Evolutionary conservation across 92 coral and sea anemone species (phyloP).

Genomic region (Pocillopora meandrina): DNA sequence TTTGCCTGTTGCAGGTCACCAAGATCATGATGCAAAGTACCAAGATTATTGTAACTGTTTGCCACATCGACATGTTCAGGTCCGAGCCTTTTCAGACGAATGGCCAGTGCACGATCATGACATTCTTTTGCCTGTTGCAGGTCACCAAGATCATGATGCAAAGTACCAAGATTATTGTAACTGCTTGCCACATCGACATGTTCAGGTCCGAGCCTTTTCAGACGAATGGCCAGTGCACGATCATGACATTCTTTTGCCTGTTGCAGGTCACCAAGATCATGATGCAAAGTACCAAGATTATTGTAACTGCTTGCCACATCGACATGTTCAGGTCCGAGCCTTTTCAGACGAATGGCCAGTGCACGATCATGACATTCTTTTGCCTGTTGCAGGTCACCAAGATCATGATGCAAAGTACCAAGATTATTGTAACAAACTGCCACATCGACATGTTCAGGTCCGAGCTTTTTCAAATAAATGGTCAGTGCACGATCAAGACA

Average conservation of each 20-base stretch:
- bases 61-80: background rate
- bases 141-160: background rate
- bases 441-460: background rate
- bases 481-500: too few relatives aligned
- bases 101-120: background rate
- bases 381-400: constrained; percentile 20
- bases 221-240: too few relatives aligned
- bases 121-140: constrained; percentile 19
- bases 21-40: too few relatives aligned
- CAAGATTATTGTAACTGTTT: background rate
- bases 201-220: too few relatives aligned
- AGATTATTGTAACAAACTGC: background rate
- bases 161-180: background rate
- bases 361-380: constrained; percentile 3
- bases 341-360: background rate
- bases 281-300: background rate
- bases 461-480: too few relatives aligned
- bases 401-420: fast-evolving
- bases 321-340: too few relatives aligned
- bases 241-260: too few relatives aligned
- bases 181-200: too few relatives aligned
- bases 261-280: too few relatives aligned
- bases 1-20: constrained; percentile 8
- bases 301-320: background rate
- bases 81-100: background rate